Conservation (phyloP, 2,113 vertebrate genomes). For the Centropristis striata region DNA sequence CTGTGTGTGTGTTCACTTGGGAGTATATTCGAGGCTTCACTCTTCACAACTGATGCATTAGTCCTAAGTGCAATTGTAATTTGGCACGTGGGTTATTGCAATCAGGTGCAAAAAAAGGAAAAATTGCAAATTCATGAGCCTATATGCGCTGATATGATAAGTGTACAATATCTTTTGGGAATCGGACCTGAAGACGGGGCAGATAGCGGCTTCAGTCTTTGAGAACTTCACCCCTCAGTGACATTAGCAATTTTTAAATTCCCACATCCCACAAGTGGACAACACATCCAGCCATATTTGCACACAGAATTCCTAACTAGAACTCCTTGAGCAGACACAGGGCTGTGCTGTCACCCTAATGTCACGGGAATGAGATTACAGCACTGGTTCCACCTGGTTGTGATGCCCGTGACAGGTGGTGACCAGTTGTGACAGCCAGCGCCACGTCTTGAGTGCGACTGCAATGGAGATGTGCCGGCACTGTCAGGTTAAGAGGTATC, state of each 20-base stretch:
- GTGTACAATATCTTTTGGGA: too few relatives aligned
- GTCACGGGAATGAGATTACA: slow-evolving; percentile 39
- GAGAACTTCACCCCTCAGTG: neutral
- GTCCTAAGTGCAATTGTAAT: too few relatives aligned
- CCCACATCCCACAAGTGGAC: neutral
- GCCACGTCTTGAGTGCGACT: slow-evolving; percentile 35
- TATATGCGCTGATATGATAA: too few relatives aligned
- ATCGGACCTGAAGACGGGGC: too few relatives aligned
- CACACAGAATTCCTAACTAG: slow-evolving; percentile 1
- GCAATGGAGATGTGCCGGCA: slow-evolving; percentile 35
- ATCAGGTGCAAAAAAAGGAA: too few relatives aligned
- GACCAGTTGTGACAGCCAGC: slow-evolving; percentile 64
- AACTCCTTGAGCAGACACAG: slow-evolving; percentile 22
- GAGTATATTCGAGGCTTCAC: too few relatives aligned
- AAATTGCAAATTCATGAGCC: too few relatives aligned
- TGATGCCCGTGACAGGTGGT: slow-evolving; percentile 56
- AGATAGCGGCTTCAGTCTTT: too few relatives aligned
- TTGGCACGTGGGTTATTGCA: too few relatives aligned
- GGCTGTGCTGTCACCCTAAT: slow-evolving; percentile 5
- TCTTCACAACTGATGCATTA: too few relatives aligned
- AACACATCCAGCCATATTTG: slow-evolving; percentile 3
- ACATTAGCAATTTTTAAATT: neutral
- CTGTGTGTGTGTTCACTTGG: too few relatives aligned
- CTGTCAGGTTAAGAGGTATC: slow-evolving; percentile 69
- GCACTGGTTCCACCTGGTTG: slow-evolving; percentile 59